Evolutionary conservation across 2,888 invertebrate species (phyloP), one percentile per base, ranked within the genome.

Genomic region (Lottia gigantea): DNA sequence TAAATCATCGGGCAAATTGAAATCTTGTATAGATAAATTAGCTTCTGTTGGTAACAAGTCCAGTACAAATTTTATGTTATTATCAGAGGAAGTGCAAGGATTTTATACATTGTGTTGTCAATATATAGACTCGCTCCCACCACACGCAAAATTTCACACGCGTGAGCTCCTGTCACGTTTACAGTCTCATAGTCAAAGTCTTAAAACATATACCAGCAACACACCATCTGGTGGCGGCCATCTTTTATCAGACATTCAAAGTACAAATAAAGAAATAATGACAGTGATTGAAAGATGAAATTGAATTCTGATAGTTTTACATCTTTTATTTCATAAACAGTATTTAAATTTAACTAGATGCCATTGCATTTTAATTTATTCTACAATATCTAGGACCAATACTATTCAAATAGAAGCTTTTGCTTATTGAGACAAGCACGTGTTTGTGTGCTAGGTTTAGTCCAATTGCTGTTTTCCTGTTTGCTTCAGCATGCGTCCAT

Each of bases 61-160:
- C 49, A 86, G 87, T 71, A 85, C 93, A n/a, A 93, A 93, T 76
- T 94, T 94, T 92, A 90, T 94, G 72, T 93, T 94, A 81, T 89
- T 95, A 40, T 94, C 94, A 16, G 94, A 95, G 83, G 94, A 94
- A 87, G 92, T 90, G 85, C 94, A 95, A 80, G 91, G 94, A 78
- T 91, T 97, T 82, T 94, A 95, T 84, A 92, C 93, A 25, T 93
- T 94, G 78, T 96, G 96, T 89, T 92, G 93, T 82, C 93, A 93
- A 79, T 95, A 94, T 83, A 94, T 95, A 19, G 96, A 96, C 80
- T 91, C 91, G 77, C 93, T 94, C 83, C 94, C 95, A 15, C 94
- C 95, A 23, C 95, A 95, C 86, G 93, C 94, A 66, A 94, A 96
- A 85, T 95, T 96, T 89, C 94, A 95, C 82, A 94, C 95, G 86